Evolutionary conservation across 1,140 invertebrate species (phyloP).

Genomic region (Drosophila punjabiensis): DNA sequence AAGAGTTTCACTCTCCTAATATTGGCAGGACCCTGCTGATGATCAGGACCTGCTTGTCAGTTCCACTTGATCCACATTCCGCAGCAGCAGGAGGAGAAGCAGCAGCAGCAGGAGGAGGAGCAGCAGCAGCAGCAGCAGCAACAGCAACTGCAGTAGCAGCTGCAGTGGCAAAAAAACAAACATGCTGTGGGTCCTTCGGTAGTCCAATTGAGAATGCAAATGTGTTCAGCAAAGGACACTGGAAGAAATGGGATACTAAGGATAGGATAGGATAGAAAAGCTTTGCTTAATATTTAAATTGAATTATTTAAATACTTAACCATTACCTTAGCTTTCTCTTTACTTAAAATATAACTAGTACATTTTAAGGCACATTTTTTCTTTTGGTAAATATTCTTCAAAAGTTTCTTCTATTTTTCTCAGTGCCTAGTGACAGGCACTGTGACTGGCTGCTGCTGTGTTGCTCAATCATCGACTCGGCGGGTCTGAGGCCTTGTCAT

Average conservation of each 20-base stretch:
- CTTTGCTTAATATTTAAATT: neutral
- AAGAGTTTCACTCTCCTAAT: constrained; percentile 27
- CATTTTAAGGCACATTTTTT: neutral
- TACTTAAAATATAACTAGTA: neutral
- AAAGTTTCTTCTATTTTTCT: neutral
- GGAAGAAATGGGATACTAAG: neutral
- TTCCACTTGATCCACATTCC: constrained; percentile 51
- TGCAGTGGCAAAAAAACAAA: constrained; percentile 32
- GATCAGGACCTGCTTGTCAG: constrained; percentile 34
- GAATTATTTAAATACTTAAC: neutral
- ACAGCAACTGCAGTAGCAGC: neutral
- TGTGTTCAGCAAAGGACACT: constrained; percentile 31
- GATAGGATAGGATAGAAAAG: neutral
- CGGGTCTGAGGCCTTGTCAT: constrained; percentile 42
- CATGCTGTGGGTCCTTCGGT: constrained; percentile 55
- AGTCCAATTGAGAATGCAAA: constrained; percentile 81
- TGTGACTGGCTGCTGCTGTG: constrained; percentile 20
- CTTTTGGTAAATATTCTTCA: neutral
- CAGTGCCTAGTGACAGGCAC: constrained; percentile 13
- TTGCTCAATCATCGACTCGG: constrained; percentile 55
- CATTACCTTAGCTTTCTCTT: neutral
- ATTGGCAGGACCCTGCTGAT: constrained; percentile 20
- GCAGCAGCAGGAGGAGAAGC: neutral
- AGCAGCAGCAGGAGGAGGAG: neutral
- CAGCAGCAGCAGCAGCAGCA: neutral